Base-by-base conservation (phyloP, 2,888 invertebrate species). In the Eristalis arbustorum region DNA sequence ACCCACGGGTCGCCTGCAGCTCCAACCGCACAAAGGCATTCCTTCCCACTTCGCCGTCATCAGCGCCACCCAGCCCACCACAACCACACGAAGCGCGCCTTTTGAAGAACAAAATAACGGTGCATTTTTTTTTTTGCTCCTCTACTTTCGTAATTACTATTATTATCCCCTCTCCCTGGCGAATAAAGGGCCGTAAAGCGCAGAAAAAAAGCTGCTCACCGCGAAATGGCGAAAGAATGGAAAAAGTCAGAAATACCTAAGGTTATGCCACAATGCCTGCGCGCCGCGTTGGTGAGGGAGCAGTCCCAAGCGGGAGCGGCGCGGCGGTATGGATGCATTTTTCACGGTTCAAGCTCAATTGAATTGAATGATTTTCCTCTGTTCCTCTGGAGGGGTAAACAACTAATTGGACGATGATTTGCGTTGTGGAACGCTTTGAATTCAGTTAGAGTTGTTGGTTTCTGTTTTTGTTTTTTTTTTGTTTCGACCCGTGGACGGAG, bases 91-190 rank as follows among this genome's bases (percentile, higher is more conserved):
- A 18, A 49, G 49, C 49, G 49, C 14, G 49, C 14, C 18, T 63
- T 23, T 25, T 37, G 31, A 59, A 81, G 74, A 28, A 40, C 25
- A 42, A 68, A 62, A 68, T 42, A 68, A 64, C 22, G 18, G 62
- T 68, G 34, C 59, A 68, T 62, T 68, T 76, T 28, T 76, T 13
- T 49, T 84, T 74, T 72, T 25, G 25, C 74, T 84, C 37, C 75
- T 84, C 49, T 49, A 49, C 8, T 49, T 49, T 49, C 49, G 49
- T 49, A 84, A 84, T 84, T 84, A 84, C 84, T 84, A 80, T 80
- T 84, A 80, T 84, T 80, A 84, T 84, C 75, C 49, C 49, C 49
- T 8, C 84, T 62, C 25, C 40, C 34, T 49, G 8, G 62, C 66
- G 79, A 49, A 64, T 73, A 74, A 72, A 68, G 68, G 42, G 31